Percentiles rank a stretch among this genome's conserved stretches.
Evolutionary conservation across 64 coral and sea anemone species (phyloP).

Genomic region (Cladopsammia gracilis): DNA sequence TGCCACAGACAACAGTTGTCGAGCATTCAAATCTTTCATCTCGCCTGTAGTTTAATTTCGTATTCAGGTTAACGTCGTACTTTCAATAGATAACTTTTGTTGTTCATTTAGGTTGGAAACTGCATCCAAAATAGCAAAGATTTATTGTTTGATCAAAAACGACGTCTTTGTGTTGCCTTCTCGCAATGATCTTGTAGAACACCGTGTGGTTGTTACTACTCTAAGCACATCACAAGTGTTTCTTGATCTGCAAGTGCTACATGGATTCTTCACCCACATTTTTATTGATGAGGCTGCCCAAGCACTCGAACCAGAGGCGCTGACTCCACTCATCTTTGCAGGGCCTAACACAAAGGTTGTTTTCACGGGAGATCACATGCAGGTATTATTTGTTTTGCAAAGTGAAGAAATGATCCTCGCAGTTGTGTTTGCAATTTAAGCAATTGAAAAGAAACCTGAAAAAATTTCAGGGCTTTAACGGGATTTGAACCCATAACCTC

Average conservation of each 20-base stretch:
- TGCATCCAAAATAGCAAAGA: constrained; percentile 16
- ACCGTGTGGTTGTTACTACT: constrained; percentile 81
- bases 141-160: constrained; percentile 55
- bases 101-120: background rate
- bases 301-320: constrained; percentile 83
- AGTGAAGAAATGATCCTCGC: too few species aligned
- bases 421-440: too few species aligned
- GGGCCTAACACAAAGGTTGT: constrained; percentile 85
- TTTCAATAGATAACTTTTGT: too few species aligned
- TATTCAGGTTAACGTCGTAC: too few species aligned
- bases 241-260: constrained; percentile 58
- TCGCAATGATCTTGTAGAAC: constrained; percentile 39
- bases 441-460: too few species aligned
- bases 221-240: constrained; percentile 69
- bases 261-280: constrained; percentile 91
- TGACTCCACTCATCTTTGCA: constrained; percentile 69
- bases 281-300: constrained; percentile 93
- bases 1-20: too few species aligned
- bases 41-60: too few species aligned
- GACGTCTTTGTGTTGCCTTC: constrained; percentile 59
- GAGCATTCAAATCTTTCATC: background rate
- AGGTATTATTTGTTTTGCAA: constrained; percentile 30
- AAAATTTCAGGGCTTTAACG: too few species aligned
- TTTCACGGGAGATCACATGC: constrained; percentile 93
- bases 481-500: too few species aligned